Conservation (phyloP, 1,140 invertebrate genomes). For the Planococcus citri region DNA sequence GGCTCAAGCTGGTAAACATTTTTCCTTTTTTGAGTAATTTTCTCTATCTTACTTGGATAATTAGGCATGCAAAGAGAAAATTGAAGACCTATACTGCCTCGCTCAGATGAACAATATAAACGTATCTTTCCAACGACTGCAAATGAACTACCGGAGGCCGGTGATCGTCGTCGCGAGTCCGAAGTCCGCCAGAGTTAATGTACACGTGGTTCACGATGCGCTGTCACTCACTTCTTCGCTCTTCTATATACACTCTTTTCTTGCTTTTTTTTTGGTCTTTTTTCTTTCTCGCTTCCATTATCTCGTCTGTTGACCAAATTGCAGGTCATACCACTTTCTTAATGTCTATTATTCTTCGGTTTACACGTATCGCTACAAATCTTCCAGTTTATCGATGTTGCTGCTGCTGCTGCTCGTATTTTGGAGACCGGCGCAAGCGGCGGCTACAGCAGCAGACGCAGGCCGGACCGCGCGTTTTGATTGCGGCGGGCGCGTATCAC, state of each 20-base stretch:
- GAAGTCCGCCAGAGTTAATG: conserved; percentile 5
- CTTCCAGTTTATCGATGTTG: neutral
- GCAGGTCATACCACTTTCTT: conserved; percentile 13
- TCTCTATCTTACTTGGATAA: too few species aligned
- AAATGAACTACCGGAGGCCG: conserved; percentile 11
- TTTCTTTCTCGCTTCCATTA: neutral
- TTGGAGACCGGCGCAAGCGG: too few species aligned
- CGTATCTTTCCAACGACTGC: neutral
- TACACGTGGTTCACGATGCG: conserved; percentile 10
- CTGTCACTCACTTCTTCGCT: neutral
- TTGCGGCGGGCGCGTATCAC: too few species aligned
- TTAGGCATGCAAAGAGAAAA: too few species aligned
- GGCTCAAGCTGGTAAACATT: too few species aligned
- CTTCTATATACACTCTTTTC: too few species aligned
- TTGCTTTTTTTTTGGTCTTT: conserved; percentile 3
- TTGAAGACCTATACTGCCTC: too few species aligned
- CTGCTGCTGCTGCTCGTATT: too few species aligned
- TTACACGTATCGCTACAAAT: conserved; percentile 9
- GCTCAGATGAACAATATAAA: neutral
- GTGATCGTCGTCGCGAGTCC: conserved; percentile 17
- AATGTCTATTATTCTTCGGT: conserved; percentile 9
- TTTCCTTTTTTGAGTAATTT: too few species aligned
- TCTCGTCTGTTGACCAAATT: conserved; percentile 14
- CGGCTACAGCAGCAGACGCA: too few species aligned
- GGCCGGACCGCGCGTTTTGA: too few species aligned